Evolutionary conservation across 2,888 invertebrate genomes (phyloP), one percentile per base, ranked within the genome.

Genomic region (Hipparchia sbordonii): DNA sequence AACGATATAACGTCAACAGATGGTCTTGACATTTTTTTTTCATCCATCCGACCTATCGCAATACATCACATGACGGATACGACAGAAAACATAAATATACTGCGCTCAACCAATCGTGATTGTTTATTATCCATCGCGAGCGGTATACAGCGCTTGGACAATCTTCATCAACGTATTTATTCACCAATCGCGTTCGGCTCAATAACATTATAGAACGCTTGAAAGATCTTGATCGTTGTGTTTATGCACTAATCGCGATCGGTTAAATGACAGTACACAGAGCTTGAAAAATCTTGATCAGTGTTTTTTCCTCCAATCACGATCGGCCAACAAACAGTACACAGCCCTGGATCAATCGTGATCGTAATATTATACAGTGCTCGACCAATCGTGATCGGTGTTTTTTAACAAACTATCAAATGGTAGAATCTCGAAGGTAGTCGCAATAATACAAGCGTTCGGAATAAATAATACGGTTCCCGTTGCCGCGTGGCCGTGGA

Each of bases 391-490:
- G 48, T 61, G 62, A 68, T 61, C 57, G 57, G 63, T 54, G 33
- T 23, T 13, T 45, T 45, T 59, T 46, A 13, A 33, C 54, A 2
- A 33, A 52, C 54, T 54, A n/a, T 46, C 54, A 10, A 48, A 54
- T 45, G 62, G 72, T 61, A 72, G 71, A 74, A 72, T 74, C 76
- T 74, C 76, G 63, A 74, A 66, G 76, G 76, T 70, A 65, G 57
- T 59, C 74, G 72, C 70, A 67, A 60, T 67, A 73, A 71, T 63
- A 72, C 68, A 74, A 70, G 73, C 75, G 75, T 69, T 74, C 69
- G 71, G 74, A 76, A 76, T 73, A 72, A 77, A 76, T 77, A 74
- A 71, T 69, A 71, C 65, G 72, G 72, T 69, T 71, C 71, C 73
- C 69, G 73, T 68, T 71, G 74, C 66, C 69, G 69, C 54, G 54